These are phyloP conservation scores for Notamacropus eugenii DNA, from an alignment of 2,797 vertebrate species.

Conservation along the genomic window DNA sequence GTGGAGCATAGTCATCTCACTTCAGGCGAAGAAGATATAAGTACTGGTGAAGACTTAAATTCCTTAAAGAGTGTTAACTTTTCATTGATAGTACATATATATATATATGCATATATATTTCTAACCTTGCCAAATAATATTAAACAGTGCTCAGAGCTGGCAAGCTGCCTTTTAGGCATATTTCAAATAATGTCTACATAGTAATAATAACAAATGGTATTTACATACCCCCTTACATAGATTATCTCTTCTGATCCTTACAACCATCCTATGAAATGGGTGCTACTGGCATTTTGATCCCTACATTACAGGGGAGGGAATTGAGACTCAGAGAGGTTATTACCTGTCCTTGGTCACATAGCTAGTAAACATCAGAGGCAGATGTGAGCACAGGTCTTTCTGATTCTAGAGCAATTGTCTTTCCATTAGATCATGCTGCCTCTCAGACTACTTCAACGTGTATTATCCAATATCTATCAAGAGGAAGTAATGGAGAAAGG, in stretches of 20 bases:
- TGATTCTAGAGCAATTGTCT: neutral
- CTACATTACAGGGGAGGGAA: neutral
- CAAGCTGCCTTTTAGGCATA: slow-evolving; percentile 52
- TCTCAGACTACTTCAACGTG: slow-evolving; percentile 57
- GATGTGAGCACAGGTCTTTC: neutral
- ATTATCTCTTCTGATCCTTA: neutral
- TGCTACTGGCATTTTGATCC: neutral
- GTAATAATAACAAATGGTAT: neutral
- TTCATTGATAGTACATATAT: slow-evolving; percentile 15
- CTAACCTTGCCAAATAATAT: slow-evolving; percentile 15
- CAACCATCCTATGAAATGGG: neutral
- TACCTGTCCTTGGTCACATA: neutral
- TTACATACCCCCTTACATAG: neutral
- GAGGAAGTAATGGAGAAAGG: neutral
- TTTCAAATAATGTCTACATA: slow-evolving; percentile 47
- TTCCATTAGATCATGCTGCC: neutral
- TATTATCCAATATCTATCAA: slow-evolving; percentile 43
- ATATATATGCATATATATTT: neutral
- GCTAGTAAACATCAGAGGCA: neutral
- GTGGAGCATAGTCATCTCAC: neutral
- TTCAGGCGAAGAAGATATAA: neutral
- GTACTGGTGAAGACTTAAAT: neutral
- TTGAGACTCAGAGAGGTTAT: neutral
- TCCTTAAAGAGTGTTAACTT: neutral
- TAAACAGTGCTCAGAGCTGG: slow-evolving; percentile 50